These are phyloP conservation scores for Eptesicus fuscus DNA, from an alignment of 2,113 vertebrate genomes.

Conservation along the genomic window DNA sequence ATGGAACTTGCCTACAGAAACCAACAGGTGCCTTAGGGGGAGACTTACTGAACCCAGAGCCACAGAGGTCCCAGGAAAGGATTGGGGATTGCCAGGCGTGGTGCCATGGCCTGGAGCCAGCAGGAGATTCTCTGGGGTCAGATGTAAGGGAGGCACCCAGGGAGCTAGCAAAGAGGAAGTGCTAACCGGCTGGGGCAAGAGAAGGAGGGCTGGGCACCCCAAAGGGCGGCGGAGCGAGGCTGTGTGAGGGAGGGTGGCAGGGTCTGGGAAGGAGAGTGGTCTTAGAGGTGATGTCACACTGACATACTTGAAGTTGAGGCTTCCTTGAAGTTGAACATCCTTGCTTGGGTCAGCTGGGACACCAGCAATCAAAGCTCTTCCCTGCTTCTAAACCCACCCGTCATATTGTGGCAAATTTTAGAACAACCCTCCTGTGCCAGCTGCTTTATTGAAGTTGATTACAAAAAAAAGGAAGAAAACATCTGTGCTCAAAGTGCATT, in stretches of 20 bases:
- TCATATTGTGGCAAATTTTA: background rate
- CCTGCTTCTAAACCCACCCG: background rate
- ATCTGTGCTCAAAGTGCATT: background rate
- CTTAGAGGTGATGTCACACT: background rate
- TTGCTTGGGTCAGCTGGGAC: background rate
- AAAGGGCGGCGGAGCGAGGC: background rate
- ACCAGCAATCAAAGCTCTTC: background rate
- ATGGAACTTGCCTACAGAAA: background rate
- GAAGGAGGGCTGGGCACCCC: fast-evolving
- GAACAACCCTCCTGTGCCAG: background rate
- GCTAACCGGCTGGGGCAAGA: background rate
- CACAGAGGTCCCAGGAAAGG: background rate
- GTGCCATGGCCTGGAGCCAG: background rate
- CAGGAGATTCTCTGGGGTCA: background rate
- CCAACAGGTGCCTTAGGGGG: background rate
- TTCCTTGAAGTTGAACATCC: background rate
- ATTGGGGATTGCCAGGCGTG: background rate
- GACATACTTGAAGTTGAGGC: background rate
- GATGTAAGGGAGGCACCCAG: background rate
- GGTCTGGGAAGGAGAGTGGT: too few species aligned
- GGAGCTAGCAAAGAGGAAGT: background rate
- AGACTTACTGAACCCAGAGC: background rate
- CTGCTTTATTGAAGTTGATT: conserved; percentile 9
- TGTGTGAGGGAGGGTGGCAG: background rate
- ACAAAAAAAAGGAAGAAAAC: background rate